phyloP scores from a whole-genome alignment of 1,140 invertebrate genomes.

The Drosophila pallidifrons region DNA sequence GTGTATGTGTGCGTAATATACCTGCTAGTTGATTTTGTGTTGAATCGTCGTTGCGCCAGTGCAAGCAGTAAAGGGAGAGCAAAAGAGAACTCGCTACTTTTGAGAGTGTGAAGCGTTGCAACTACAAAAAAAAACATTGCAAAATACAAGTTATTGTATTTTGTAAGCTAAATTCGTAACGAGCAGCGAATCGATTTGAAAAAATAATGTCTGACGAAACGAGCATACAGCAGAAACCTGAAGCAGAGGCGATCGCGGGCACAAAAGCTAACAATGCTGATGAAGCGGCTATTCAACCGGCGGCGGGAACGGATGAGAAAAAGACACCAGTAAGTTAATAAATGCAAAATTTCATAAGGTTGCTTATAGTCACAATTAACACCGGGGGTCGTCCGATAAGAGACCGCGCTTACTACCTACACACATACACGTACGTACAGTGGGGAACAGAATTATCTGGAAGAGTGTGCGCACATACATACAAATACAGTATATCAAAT shows the following conservation, averaged over 20 bases:
- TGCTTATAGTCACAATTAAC: conserved; percentile 65
- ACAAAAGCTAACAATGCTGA: conserved; percentile 51
- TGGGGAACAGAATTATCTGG: conserved; percentile 64
- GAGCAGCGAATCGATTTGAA: conserved; percentile 3
- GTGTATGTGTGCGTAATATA: conserved; percentile 66
- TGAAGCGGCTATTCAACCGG: conserved; percentile 29
- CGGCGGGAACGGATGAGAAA: conserved; percentile 59
- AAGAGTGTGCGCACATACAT: conserved; percentile 22
- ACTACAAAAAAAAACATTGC: conserved; percentile 54
- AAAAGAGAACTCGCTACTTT: conserved; percentile 56
- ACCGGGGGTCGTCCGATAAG: conserved; percentile 69
- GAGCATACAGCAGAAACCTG: conserved; percentile 62
- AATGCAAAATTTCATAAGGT: conserved; percentile 8
- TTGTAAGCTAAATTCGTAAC: conserved; percentile 43
- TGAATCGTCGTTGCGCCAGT: conserved; percentile 41
- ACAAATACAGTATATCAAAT: background rate
- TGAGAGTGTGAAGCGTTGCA: conserved; percentile 26
- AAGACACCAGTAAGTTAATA: conserved; percentile 74
- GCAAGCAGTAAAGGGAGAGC: conserved; percentile 37
- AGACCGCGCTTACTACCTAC: conserved; percentile 32
- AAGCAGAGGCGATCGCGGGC: conserved; percentile 47
- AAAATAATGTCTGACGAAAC: conserved; percentile 67
- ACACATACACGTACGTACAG: conserved; percentile 11
- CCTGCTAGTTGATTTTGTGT: conserved; percentile 59
- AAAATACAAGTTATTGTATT: conserved; percentile 54